Conservation (phyloP, 2,888 invertebrate genomes). For the Rosalia funebris region DNA sequence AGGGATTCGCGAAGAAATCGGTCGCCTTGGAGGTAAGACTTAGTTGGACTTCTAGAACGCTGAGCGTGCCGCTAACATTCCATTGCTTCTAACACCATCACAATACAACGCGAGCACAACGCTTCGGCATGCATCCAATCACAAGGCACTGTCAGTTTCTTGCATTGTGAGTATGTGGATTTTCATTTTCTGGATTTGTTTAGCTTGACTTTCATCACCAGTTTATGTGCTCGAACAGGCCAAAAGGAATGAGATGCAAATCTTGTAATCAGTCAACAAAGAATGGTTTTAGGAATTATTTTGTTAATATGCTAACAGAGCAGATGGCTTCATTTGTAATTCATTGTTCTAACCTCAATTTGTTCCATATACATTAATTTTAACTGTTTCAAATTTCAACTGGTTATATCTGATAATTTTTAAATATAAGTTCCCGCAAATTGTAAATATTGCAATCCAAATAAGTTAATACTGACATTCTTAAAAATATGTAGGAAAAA, state of each 20-base stretch:
- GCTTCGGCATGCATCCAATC: no score
- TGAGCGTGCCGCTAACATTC: slow-evolving; percentile 15
- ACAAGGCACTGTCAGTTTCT: neutral
- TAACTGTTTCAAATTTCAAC: no score
- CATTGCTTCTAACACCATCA: slow-evolving; percentile 18
- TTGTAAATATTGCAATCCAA: no score
- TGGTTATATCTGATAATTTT: no score
- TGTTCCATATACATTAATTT: no score
- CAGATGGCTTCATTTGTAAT: no score
- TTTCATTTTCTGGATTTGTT: neutral
- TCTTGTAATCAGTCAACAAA: neutral
- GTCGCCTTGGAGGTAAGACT: slow-evolving; percentile 60
- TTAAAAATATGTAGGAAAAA: no score
- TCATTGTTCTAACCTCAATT: no score
- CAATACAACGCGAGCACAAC: slow-evolving; percentile 1
- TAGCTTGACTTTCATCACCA: neutral
- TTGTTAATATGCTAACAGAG: no score
- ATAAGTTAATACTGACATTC: no score
- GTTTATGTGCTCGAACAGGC: neutral
- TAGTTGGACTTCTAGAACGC: slow-evolving; percentile 29
- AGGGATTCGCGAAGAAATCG: slow-evolving; percentile 44
- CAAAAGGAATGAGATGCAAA: neutral
- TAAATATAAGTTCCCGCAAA: no score
- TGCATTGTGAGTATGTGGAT: neutral
- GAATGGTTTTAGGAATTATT: no score